Evolutionary conservation across 2,797 vertebrate genomes (phyloP), one percentile per base, ranked within the genome.

Genomic region (Sebastes baramenuke): DNA sequence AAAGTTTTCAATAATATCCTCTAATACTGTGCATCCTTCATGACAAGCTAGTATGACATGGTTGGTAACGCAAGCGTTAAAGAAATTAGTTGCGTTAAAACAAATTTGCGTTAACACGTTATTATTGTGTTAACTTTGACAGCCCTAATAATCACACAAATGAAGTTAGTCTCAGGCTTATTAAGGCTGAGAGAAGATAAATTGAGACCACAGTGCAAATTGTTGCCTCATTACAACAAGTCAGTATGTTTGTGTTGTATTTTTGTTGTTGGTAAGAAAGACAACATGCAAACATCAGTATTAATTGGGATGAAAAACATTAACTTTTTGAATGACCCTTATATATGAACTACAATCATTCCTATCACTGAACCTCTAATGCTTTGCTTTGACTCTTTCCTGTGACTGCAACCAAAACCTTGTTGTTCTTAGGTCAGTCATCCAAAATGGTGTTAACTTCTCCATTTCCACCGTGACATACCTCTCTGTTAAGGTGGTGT

Each of bases 371-470:
- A n/a, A 58, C 22, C 2, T 3, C 3, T 38, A 60, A 25, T 9
- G 56, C 49, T 55, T 22, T 55, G 69, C 72, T 82, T 46, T 46
- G 24, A 71, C 74, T 77, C 24, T 70, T 60, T 76, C 56, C 32
- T 67, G 5, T 4, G 27, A 16, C 67, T 60, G 18, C 22, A 69
- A 18, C 22, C 0, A 1, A 73, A 76, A 71, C 76, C 69, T 64
- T 54, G 66, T 25, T 34, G 67, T 64, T 54, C 62, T 56, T 9
- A 24, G 46, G 59, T 84, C 82, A 76, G 22, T 73, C 54, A 29
- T 73, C 68, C 36, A 62, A 76, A 84, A 42, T 68, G 59, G 34
- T 64, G 79, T 77, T 60, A 82, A 38, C 58, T 18, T 77, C 78
- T 86, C 72, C 49, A 74, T 79, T 76, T 79, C 52, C 16, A 66